A percentile compares a stretch with the other conserved stretches of the same genome.
Conservation (phyloP, 2,888 invertebrate species). For the Orthosia gracilis region DNA sequence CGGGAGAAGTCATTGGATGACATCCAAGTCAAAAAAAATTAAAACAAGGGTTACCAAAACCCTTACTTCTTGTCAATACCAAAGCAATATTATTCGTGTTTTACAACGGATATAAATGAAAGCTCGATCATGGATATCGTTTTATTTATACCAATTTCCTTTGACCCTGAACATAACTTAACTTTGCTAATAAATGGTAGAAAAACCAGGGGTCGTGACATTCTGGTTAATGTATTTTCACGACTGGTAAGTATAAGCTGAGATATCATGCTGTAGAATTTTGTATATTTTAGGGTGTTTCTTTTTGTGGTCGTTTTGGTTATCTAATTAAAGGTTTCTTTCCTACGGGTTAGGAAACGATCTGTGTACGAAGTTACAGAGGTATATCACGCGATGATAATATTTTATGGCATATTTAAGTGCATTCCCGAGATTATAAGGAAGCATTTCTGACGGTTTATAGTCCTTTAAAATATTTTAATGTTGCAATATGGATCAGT, state of each 20-base stretch:
- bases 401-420: conserved; percentile 57
- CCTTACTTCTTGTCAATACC: conserved; percentile 62
- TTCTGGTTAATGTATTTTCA: neutral
- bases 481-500: conserved; percentile 44
- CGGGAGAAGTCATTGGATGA: too few species aligned
- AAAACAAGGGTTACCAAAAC: too few species aligned
- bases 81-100: conserved; percentile 17
- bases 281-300: too few species aligned
- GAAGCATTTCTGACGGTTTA: conserved; percentile 33
- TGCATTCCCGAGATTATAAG: conserved; percentile 53
- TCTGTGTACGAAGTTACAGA: conserved; percentile 42
- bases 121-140: too few species aligned
- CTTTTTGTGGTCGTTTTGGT: too few species aligned
- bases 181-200: too few species aligned
- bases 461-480: conserved; percentile 45
- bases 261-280: too few species aligned
- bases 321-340: conserved; percentile 51
- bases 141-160: too few species aligned
- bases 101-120: too few species aligned
- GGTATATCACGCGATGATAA: conserved; percentile 53
- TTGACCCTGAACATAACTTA: too few species aligned
- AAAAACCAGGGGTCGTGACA: too few species aligned
- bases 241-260: conserved; percentile 20
- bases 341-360: conserved; percentile 33
- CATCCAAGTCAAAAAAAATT: too few species aligned